Conservation (phyloP, 2,888 invertebrate species). For the Cartodere bifasciata region DNA sequence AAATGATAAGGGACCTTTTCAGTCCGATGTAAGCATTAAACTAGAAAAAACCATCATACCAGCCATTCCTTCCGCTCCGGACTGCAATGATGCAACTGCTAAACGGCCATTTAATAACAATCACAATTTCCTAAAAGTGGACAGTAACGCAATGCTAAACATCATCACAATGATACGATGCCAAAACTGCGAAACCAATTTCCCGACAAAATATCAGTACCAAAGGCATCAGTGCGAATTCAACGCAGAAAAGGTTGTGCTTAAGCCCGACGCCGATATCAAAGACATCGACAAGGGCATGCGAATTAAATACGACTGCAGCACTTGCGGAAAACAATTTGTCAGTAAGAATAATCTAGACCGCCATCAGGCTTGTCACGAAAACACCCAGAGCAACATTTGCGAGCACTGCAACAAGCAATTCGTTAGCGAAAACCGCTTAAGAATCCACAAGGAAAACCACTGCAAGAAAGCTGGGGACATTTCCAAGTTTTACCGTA, state of each 20-base stretch:
- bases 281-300: slow-evolving; percentile 28
- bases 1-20: slow-evolving; percentile 21
- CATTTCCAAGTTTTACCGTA: slow-evolving; percentile 34
- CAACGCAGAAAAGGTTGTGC: slow-evolving; percentile 33
- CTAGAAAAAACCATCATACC: slow-evolving; percentile 17
- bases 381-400: slow-evolving; percentile 29
- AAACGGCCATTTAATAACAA: neutral
- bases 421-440: slow-evolving; percentile 34
- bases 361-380: slow-evolving; percentile 31
- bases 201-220: slow-evolving; percentile 35
- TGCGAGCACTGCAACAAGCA: slow-evolving; percentile 35
- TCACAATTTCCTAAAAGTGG: neutral
- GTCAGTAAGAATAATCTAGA: slow-evolving; percentile 33
- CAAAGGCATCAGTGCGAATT: slow-evolving; percentile 36
- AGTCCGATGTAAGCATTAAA: slow-evolving; percentile 22
- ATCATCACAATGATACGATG: slow-evolving; percentile 30
- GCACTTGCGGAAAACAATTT: slow-evolving; percentile 32
- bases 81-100: neutral
- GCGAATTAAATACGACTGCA: slow-evolving; percentile 30
- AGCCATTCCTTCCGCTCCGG: neutral
- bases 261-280: slow-evolving; percentile 30
- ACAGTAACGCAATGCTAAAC: slow-evolving; percentile 12
- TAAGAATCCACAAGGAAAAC: slow-evolving; percentile 34
- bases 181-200: slow-evolving; percentile 35
- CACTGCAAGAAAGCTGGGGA: slow-evolving; percentile 35